A percentile compares a stretch with the other conserved stretches of the same genome.
phyloP scores from a whole-genome alignment of 2,113 vertebrate species.

The Empidonax alnorum region DNA sequence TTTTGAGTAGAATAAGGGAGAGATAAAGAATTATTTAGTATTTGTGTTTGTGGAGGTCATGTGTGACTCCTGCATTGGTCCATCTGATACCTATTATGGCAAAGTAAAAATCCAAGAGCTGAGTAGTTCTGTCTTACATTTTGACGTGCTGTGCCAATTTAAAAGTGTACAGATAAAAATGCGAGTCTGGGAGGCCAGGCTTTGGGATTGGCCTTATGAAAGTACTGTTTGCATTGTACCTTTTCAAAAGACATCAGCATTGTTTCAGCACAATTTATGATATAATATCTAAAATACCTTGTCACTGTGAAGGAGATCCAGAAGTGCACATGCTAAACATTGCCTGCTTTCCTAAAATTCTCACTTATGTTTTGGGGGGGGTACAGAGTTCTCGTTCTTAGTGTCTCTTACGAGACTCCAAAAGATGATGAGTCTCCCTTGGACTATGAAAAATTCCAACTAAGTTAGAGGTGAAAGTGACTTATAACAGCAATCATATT shows the following conservation, averaged over 20 bases:
- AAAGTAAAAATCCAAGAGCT: background rate
- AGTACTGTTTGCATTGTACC: background rate
- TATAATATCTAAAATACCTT: background rate
- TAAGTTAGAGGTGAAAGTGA: background rate
- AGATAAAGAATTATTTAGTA: background rate
- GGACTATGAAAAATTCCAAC: background rate
- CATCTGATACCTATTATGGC: background rate
- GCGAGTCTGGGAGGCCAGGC: background rate
- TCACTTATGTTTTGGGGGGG: background rate
- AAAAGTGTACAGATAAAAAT: background rate
- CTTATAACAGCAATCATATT: background rate
- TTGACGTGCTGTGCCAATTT: background rate
- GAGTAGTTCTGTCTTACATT: background rate
- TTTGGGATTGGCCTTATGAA: background rate
- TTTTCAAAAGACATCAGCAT: background rate
- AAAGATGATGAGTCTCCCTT: background rate
- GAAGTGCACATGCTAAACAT: background rate
- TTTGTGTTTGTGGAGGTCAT: background rate
- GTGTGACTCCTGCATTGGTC: background rate
- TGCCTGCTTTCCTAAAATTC: background rate
- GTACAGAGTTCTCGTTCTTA: background rate
- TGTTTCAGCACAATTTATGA: slow-evolving; percentile 2
- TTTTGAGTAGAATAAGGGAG: background rate
- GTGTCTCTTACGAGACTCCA: background rate
- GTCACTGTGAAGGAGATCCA: background rate